A percentile compares a stretch with the other conserved stretches of the same genome.
These are phyloP conservation scores for Seison nebaliae DNA, from an alignment of 1,140 invertebrate genomes.

Conservation along the genomic window DNA sequence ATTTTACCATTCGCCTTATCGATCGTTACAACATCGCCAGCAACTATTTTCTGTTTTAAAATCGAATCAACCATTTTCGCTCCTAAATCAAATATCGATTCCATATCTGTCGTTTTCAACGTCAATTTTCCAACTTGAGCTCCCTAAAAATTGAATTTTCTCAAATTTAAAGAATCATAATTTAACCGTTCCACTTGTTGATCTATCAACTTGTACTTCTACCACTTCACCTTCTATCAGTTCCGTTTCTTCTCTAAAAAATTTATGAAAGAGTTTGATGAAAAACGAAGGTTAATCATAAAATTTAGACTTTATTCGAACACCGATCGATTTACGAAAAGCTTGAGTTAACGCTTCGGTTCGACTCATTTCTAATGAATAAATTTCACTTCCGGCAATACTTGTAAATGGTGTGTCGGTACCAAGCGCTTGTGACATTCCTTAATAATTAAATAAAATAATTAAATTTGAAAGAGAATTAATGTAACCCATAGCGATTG, in stretches of 20 bases:
- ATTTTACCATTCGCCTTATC: slow-evolving; percentile 94
- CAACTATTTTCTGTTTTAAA: slow-evolving; percentile 64
- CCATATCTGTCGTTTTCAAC: slow-evolving; percentile 96
- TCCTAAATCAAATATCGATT: slow-evolving; percentile 90
- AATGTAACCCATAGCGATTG: slow-evolving; percentile 55
- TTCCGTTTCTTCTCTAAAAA: slow-evolving; percentile 63
- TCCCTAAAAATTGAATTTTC: slow-evolving; percentile 31
- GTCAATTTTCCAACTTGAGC: slow-evolving; percentile 68
- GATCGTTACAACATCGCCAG: slow-evolving; percentile 70
- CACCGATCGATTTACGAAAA: slow-evolving; percentile 81
- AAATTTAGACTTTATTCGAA: slow-evolving; percentile 59
- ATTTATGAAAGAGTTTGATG: slow-evolving; percentile 13
- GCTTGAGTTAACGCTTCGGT: slow-evolving; percentile 89
- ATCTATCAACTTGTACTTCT: slow-evolving; percentile 77
- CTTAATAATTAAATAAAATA: slow-evolving; percentile 17
- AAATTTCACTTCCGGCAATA: slow-evolving; percentile 91
- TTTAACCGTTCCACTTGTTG: slow-evolving; percentile 46
- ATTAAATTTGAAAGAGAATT: neutral
- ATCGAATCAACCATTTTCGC: slow-evolving; percentile 93
- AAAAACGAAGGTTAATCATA: slow-evolving; percentile 3
- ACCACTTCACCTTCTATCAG: slow-evolving; percentile 97
- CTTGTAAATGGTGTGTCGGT: slow-evolving; percentile 84
- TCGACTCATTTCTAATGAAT: slow-evolving; percentile 92
- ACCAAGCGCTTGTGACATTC: slow-evolving; percentile 68
- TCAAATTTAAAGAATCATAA: neutral